Evolutionary conservation across 23 tunicate genomes (phyloP), one percentile per base, ranked within the genome.

Genomic region (Trididemnum nubilum): DNA sequence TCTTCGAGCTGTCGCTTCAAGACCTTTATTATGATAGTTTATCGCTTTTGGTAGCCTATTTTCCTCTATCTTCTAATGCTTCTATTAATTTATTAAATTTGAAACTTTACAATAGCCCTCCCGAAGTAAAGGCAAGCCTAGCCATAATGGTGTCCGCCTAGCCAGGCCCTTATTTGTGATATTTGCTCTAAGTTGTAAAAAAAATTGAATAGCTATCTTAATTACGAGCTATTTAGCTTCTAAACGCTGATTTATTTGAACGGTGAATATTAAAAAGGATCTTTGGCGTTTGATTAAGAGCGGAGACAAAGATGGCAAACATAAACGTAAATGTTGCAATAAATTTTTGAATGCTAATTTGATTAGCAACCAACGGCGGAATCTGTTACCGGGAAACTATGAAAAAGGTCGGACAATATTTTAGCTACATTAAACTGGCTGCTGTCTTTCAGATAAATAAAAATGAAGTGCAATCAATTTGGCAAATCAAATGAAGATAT

Each of bases 271-370:
- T 44, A 44, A 15, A 44, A 44, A 44, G 54, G 54, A 15, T 7
- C 9, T 44, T 44, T 44, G 54, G 15, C 54, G 15, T 44, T 44
- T 44, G 54, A 44, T 44, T 44, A 44, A 44, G 12, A 44, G 54
- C 9, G 12, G 54, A 44, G 54, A 44, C 54, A 24, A 37, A 5
- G 2, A 2, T 15, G 67, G 51, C 38, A 77, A 77, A 77, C 81
- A 77, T 29, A 15, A 52, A 77, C 2, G 21, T 77, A 77, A 77
- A 77, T 77, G 81, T 57, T 51, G 40, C 81, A 52, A 57, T 77
- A 77, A 77, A 77, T 57, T 77, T 51, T 34, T 32, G 36, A 18
- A 23, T 77, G 31, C 18, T 77, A 77, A 77, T 77, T 57, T 33
- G 44, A 77, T 77, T 77, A 77, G 81, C 81, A 77, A 77, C 81